phyloP scores from a whole-genome alignment of 1,140 invertebrate genomes.

The Sitobion miscanthi region DNA sequence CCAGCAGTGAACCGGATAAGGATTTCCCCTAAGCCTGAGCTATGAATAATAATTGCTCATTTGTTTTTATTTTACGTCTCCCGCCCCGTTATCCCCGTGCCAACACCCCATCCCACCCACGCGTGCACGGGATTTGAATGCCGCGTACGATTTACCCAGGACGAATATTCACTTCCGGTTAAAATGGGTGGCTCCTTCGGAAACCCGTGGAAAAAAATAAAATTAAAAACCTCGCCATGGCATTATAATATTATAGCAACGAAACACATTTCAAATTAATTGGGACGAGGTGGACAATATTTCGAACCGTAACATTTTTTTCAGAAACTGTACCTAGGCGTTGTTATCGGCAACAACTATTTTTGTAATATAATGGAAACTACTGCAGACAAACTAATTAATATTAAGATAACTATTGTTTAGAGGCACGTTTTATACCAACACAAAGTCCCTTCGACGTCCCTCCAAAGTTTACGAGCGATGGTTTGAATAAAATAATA shows the following conservation, averaged over 20 bases:
- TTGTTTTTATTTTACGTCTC: not conserved
- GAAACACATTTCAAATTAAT: not conserved
- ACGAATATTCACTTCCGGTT: slow-evolving; percentile 3
- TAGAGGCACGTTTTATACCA: not conserved
- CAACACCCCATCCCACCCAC: not conserved
- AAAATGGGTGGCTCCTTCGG: not conserved
- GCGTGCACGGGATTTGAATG: not conserved
- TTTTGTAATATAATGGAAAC: not conserved
- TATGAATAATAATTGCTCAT: slow-evolving; percentile 12
- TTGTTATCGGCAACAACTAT: not conserved
- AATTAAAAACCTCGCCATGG: not conserved
- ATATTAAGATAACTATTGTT: not conserved
- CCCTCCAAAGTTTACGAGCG: no score
- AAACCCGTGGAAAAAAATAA: not conserved
- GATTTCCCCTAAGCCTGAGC: slow-evolving; percentile 22
- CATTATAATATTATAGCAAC: not conserved
- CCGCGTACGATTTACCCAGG: not conserved
- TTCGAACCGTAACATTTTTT: not conserved
- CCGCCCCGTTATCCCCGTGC: not conserved
- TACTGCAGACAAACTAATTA: not conserved
- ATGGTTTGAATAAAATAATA: not conserved
- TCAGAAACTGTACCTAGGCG: not conserved
- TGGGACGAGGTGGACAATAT: not conserved
- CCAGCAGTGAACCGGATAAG: slow-evolving; percentile 1
- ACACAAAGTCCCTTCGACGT: not conserved